Evolutionary conservation across 2,888 invertebrate species (phyloP), one percentile per base, ranked within the genome.

Genomic region (Hypselothyrea guttata): DNA sequence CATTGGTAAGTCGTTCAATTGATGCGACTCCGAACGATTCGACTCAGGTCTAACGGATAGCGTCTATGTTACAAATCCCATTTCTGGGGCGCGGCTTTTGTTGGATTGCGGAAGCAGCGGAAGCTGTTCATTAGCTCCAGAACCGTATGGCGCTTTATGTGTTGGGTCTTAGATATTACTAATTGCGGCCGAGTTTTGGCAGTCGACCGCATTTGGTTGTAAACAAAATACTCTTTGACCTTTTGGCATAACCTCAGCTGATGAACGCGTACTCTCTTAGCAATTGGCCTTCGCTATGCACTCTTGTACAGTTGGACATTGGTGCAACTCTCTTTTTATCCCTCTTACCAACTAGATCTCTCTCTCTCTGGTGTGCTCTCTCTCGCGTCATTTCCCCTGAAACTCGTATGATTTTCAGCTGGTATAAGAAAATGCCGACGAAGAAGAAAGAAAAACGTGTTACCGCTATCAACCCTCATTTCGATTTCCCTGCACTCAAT

Each of bases 381-480:
- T 60, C 72, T 75, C 57, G 62, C 58, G 64, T 42, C 62, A 68
- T 86, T 87, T 87, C 88, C 87, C 88, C 87, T 88, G 58, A 88
- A 87, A 73, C 75, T 87, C 87, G 69, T 87, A 86, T 72, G 88
- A 87, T 87, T 86, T 87, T 81, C 72, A 76, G 87, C 76, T 74
- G 83, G 77, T 88, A 87, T 77, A 84, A 64, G 76, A 60, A 82
- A 76, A 72, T 51, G 69, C 74, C 62, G 35, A 40, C 47, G 58
- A 53, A 42, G 52, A 59, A 46, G 46, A 51, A 62, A 45, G 68
- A 60, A 77, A 75, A 81, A 82, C 83, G 83, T 81, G 66, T 56
- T 48, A 53, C 61, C 18, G 18, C 33, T 7, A 45, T 47, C 49
- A 56, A 48, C 47, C 44, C 53, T 59, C 59, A 33, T 49, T 18